phyloP scores from a whole-genome alignment of 1,140 invertebrate species.

The Drosophila sp. region DNA sequence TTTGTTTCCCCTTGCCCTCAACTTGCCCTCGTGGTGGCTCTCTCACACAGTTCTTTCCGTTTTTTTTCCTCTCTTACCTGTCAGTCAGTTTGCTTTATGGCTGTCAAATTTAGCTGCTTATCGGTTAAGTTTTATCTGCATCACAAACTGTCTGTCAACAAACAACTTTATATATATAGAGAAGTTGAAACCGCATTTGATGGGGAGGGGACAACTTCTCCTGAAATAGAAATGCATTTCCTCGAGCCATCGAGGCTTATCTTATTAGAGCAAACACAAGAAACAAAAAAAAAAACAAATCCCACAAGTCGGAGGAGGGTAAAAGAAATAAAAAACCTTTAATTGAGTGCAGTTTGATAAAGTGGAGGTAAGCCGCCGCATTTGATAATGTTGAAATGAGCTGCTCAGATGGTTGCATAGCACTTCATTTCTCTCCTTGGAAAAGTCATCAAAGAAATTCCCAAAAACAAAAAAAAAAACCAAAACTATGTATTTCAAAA shows the following conservation, averaged over 20 bases:
- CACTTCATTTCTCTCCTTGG: no score
- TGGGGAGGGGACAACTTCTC: not conserved
- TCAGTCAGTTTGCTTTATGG: conserved; percentile 58
- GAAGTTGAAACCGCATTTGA: not conserved
- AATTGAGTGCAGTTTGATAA: conserved; percentile 61
- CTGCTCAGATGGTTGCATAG: conserved; percentile 27
- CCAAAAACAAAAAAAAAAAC: no score
- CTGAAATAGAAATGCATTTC: conserved; percentile 29
- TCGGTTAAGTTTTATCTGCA: conserved; percentile 54
- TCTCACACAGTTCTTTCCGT: conserved; percentile 31
- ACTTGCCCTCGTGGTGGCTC: not conserved
- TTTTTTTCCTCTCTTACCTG: conserved; percentile 42
- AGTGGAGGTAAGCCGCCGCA: conserved; percentile 36
- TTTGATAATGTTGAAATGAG: conserved; percentile 46
- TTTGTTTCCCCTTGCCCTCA: not conserved
- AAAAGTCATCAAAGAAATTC: no score
- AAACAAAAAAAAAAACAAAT: conserved; percentile 31
- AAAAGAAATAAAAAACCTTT: conserved; percentile 46
- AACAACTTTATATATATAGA: conserved; percentile 29
- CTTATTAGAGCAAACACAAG: conserved; percentile 50
- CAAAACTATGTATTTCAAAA: no score
- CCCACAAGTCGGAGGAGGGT: not conserved
- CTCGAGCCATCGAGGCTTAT: conserved; percentile 41
- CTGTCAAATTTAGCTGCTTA: conserved; percentile 76
- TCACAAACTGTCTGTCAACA: conserved; percentile 63